These are phyloP conservation scores for Rhincodon typus DNA, from an alignment of 2,797 vertebrate genomes.

Conservation along the genomic window DNA sequence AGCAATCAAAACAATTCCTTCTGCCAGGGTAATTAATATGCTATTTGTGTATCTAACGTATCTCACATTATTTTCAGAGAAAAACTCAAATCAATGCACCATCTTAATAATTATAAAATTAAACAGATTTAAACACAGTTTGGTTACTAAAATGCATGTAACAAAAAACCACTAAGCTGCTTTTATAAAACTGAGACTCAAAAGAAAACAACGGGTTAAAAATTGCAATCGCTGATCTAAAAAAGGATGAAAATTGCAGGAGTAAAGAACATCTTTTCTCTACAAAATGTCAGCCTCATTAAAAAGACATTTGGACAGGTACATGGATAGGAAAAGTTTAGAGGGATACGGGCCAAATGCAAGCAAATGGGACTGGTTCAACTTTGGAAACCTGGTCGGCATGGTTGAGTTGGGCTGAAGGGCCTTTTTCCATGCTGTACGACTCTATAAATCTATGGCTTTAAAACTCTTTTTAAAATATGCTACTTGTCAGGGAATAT, in stretches of 20 bases:
- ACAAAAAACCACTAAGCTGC: neutral
- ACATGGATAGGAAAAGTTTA: no score
- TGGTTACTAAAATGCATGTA: neutral
- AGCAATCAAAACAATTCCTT: neutral
- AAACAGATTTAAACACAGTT: neutral
- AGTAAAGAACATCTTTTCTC: neutral
- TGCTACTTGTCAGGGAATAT: neutral
- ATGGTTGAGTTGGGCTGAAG: no score
- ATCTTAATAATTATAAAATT: neutral
- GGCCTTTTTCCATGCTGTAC: no score
- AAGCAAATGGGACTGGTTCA: no score
- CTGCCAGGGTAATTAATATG: neutral
- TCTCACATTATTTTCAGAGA: no score
- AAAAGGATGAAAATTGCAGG: neutral
- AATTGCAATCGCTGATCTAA: neutral
- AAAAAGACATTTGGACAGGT: neutral
- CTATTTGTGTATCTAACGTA: neutral
- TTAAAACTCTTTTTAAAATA: neutral
- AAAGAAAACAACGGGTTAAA: neutral
- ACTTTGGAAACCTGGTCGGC: no score
- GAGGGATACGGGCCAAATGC: no score
- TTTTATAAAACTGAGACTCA: neutral
- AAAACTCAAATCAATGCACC: no score
- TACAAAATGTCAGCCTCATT: neutral
- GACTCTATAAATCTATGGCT: no score